Base-by-base conservation (phyloP, 2,113 vertebrate species). In the Leptodactylus fuscus region DNA sequence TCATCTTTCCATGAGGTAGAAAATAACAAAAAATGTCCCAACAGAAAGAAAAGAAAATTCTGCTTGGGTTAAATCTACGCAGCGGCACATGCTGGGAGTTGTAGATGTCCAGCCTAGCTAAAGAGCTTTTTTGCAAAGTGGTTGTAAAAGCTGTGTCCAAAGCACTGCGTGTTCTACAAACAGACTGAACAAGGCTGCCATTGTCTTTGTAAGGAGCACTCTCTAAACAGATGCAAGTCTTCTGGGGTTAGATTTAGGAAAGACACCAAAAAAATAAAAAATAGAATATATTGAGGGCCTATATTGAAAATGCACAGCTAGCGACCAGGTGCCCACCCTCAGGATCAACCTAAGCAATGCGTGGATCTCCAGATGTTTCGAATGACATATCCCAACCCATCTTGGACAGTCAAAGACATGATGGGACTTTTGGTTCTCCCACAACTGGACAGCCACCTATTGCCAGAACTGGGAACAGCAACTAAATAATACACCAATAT, bases 1-100 rank as follows among this genome's bases (percentile, higher is more conserved):
- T 92, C 92, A 91, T 92, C 92, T 93, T 93, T 80, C 77, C 93
- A 92, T 91, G 94, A 94, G 94, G 93, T 94, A 94, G 93, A 93
- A 89, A 90, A 88, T 46, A 85, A 79, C 55, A 49, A 51, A n/a
- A 67, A 90, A 88, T 78, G 86, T 92, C 92, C 93, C 92, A 92
- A 91, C 88, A 88, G 91, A 89, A 89, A 89, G 88, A 71, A 87
- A 83, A 74, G 69, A 89, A 87, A 87, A 88, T 20, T 87, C 77
- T 16, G 81, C 79, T 88, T 27, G 53, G 81, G 90, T 86, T 0
- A 83, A 82, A 60, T 15, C 65, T 0, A 20, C 44, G 88, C 87
- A 74, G 88, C 79, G 6, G 15, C 9, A 0, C 81, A 83, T 12
- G 71, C 27, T 22, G 79, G 32, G 9, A 44, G 22, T 87, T 20